A percentile compares a stretch with the other conserved stretches of the same genome.
Conservation (phyloP, 1,140 invertebrate species). For the Cyclargus thomasi region DNA sequence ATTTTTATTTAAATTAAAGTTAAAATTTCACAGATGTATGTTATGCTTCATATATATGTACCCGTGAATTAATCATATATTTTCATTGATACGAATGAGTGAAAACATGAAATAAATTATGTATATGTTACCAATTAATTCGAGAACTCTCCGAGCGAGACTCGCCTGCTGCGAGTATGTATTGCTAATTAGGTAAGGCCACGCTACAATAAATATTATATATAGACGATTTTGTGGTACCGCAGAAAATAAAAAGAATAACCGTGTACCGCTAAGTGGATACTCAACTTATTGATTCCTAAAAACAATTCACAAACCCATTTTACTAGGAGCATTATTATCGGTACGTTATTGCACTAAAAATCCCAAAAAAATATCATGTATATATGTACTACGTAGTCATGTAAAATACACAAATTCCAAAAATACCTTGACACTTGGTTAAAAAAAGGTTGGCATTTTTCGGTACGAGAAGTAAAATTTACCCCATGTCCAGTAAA, state of each 20-base stretch:
- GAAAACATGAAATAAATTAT: neutral
- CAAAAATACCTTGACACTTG: no score
- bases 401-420: no score
- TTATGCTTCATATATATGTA: neutral
- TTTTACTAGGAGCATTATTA: no score
- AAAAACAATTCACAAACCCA: no score
- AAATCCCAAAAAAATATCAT: no score
- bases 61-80: neutral
- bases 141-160: neutral
- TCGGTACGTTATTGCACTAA: no score
- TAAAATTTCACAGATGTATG: neutral
- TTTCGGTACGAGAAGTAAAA: no score
- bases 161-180: neutral
- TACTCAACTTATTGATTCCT: neutral
- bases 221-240: neutral
- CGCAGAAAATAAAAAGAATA: neutral
- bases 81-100: constrained; percentile 7
- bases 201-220: constrained; percentile 7
- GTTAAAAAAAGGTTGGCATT: no score
- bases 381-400: no score
- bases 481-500: no score
- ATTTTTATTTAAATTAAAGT: neutral
- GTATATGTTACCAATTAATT: constrained; percentile 15
- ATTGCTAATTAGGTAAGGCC: constrained; percentile 13
- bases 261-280: neutral